Base-by-base conservation (phyloP, 23 tunicate species). In the Ascidia mentula region DNA sequence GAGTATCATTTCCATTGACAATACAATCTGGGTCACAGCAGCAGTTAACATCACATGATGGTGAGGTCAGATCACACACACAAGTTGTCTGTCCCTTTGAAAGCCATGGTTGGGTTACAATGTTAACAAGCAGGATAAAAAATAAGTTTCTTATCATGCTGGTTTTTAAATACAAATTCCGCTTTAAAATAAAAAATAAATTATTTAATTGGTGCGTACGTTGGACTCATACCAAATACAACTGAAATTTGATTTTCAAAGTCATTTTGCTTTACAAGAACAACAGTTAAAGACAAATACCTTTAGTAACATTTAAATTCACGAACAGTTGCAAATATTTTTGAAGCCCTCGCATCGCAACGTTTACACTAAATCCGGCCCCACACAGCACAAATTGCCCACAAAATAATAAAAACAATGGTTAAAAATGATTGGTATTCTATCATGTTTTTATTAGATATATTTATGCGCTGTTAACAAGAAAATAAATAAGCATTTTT, bases 1-100 rank as follows among this genome's bases (percentile, higher is more conserved):
- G 59, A 18, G 45, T 77, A 18, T 84, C 87, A n/a, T 40, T 81
- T 53, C 65, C 65, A 18, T 34, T 39, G 5, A 72, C 26, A 15
- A 84, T 77, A 76, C 90, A 85, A 26, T 82, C 87, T 69, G 84
- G 35, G 74, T 93, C 98, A 88, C 98, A 93, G 72, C 98, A 93
- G 46, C 98, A 93, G 59, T 93, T 84, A 2, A 76, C 89, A 33
- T 93, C 93, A 80, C 98, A 93, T 0, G 59, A 3, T 0, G 36
- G 60, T 34, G 36, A 32, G 0, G 72, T 80, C 20, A 88, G 60
- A 81, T 93, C 87, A 80, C 98, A 93, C 18, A 75, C 42, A 53
- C 97, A 92, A 59, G 72, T 77, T 0, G 79, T 60, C 34, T 83
- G 81, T 38, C 69, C 31, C 37, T 77, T 6, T 2, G 45, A 53